phyloP scores from a whole-genome alignment of 2,797 vertebrate genomes.

The Acanthis flammea region DNA sequence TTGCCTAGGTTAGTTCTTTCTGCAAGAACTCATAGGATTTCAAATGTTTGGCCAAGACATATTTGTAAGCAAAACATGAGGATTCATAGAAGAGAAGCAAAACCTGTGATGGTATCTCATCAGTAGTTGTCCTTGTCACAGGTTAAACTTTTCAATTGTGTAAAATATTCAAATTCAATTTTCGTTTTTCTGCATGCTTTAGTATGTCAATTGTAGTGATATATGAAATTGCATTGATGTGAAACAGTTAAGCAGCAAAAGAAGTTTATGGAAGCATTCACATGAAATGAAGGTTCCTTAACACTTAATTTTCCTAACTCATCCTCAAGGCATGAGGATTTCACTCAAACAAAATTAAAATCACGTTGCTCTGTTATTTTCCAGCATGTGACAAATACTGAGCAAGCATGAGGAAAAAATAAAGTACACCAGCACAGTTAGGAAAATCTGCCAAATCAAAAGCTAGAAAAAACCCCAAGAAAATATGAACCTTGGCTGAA shows the following conservation, averaged over 20 bases:
- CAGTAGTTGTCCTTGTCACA: background rate
- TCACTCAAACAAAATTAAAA: background rate
- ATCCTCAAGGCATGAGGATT: background rate
- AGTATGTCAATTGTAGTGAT: background rate
- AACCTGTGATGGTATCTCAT: background rate
- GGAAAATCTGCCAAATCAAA: background rate
- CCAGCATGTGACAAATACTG: background rate
- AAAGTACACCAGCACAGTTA: background rate
- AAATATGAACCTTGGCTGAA: background rate
- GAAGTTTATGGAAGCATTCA: background rate
- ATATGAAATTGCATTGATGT: background rate
- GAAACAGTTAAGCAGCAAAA: background rate
- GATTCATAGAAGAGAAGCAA: background rate
- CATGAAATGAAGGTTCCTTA: background rate
- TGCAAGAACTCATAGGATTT: background rate
- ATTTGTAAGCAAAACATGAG: background rate
- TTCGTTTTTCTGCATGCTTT: background rate
- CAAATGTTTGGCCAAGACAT: background rate
- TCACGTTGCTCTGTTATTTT: background rate
- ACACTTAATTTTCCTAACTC: background rate
- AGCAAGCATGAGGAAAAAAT: background rate
- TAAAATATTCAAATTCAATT: background rate
- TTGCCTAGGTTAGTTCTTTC: background rate
- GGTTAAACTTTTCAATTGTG: background rate
- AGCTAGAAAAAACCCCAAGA: background rate